Evolutionary conservation across 2,797 vertebrate species (phyloP), one percentile per base, ranked within the genome.

Genomic region (Vespertilio murinus): DNA sequence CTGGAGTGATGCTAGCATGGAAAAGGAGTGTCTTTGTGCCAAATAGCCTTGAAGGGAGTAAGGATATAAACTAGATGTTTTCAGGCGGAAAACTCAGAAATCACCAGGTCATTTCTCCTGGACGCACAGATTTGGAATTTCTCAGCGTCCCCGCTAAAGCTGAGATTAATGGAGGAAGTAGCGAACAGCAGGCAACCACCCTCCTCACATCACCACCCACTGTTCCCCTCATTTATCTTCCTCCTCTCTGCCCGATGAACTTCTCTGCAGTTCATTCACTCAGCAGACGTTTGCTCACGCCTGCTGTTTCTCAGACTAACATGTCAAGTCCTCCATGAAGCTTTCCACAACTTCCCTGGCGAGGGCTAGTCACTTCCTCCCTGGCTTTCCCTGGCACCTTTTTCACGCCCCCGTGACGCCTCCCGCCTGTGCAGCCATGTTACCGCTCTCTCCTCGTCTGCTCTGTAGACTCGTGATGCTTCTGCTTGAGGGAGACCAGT

Each of bases 111-210:
- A 16, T 73, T 56, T 86, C 38, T 71, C 18, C 16, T 38, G 61
- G 4, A n/a, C 3, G 25, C 40, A 40, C 14, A 78, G 14, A 28
- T 61, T 38, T 20, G 28, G 40, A 93, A 40, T 69, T 38, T 52
- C 56, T 69, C 25, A 38, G 47, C 14, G 35, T 17, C 74, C 54
- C 14, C 1, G 4, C 8, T 35, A 22, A 89, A 56, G 45, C 35
- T 84, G 0, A 3, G 67, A 54, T 16, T 33, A 4, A 69, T 1
- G n/a, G 16, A 28, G 28, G n/a, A 45, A 10, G 20, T 3, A 3
- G 28, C 18, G 2, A 61, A 11, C 22, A 59, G n/a, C 30, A 22
- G 0, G 0, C 2, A 40, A 30, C 20, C 12, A 18, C 38, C 8
- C 47, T 28, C 12, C 38, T 73, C 17, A 3, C 0, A 30, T 12